Evolutionary conservation across 2,888 invertebrate species (phyloP).

Genomic region (Acanthoscelides obtectus): DNA sequence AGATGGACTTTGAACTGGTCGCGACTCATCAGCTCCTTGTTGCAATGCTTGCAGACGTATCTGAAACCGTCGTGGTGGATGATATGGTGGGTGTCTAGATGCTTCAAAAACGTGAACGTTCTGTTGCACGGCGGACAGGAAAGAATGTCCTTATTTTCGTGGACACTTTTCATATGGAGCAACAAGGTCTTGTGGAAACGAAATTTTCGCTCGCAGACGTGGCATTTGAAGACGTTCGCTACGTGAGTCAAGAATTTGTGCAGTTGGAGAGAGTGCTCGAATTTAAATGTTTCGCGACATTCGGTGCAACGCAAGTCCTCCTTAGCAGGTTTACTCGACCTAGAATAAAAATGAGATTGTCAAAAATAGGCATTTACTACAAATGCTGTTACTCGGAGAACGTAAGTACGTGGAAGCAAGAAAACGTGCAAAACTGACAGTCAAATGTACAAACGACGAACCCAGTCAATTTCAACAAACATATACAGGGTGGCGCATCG

Average conservation of each 20-base stretch:
- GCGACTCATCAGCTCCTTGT: slow-evolving; percentile 12
- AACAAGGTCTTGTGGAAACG: slow-evolving; percentile 36
- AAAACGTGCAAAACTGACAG: no score
- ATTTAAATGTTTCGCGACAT: slow-evolving; percentile 16
- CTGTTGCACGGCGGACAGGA: slow-evolving; percentile 8
- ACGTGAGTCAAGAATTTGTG: slow-evolving; percentile 25
- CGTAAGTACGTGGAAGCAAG: no score
- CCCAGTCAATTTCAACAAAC: no score
- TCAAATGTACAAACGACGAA: no score
- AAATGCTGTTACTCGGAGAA: no score
- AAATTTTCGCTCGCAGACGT: slow-evolving; percentile 24
- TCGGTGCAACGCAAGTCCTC: slow-evolving; percentile 43
- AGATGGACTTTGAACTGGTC: slow-evolving; percentile 10
- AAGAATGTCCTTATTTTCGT: slow-evolving; percentile 5
- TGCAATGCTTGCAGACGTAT: slow-evolving; percentile 11
- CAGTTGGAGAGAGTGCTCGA: slow-evolving; percentile 14
- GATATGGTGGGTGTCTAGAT: slow-evolving; percentile 3
- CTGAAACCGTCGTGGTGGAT: slow-evolving; percentile 6
- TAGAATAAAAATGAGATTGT: not conserved
- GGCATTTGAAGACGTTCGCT: slow-evolving; percentile 9
- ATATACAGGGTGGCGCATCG: no score
- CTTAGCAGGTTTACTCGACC: not conserved
- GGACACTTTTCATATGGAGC: slow-evolving; percentile 25
- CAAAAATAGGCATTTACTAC: no score
- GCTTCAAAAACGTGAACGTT: not conserved